phyloP scores from a whole-genome alignment of 2,797 vertebrate species.

The Antrozous pallidus region DNA sequence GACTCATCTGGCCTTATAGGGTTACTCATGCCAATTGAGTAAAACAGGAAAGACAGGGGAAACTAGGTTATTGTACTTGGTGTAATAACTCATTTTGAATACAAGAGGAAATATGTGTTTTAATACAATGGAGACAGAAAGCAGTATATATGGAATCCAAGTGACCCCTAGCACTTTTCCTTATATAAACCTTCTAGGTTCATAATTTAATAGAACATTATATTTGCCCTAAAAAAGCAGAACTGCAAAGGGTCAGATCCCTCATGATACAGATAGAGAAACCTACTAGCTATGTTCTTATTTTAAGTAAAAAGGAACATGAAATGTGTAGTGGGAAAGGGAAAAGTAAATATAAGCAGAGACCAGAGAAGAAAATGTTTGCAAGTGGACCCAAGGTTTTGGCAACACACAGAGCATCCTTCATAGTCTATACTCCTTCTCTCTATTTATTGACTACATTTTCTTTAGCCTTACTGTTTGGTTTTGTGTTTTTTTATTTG shows the following conservation, averaged over 20 bases:
- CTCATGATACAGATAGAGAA: neutral
- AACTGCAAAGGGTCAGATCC: neutral
- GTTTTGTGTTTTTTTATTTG: neutral
- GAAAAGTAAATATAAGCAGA: neutral
- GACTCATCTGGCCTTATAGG: neutral
- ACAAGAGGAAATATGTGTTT: neutral
- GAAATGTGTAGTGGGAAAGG: neutral
- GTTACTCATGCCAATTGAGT: neutral
- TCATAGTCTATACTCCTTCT: neutral
- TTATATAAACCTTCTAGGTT: neutral
- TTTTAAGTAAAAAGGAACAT: neutral
- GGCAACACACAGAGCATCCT: neutral
- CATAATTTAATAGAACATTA: neutral
- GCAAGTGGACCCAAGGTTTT: neutral
- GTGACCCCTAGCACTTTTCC: neutral
- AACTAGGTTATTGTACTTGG: neutral
- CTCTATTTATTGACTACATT: neutral
- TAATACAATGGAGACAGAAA: neutral
- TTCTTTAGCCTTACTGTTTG: neutral
- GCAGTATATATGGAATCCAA: neutral
- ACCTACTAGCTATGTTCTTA: neutral
- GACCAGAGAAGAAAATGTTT: neutral
- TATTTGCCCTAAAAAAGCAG: neutral
- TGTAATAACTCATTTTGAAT: neutral
- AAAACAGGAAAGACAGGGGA: neutral